These are phyloP conservation scores for Alectura lathami DNA, from an alignment of 2,113 vertebrate species.

Conservation along the genomic window DNA sequence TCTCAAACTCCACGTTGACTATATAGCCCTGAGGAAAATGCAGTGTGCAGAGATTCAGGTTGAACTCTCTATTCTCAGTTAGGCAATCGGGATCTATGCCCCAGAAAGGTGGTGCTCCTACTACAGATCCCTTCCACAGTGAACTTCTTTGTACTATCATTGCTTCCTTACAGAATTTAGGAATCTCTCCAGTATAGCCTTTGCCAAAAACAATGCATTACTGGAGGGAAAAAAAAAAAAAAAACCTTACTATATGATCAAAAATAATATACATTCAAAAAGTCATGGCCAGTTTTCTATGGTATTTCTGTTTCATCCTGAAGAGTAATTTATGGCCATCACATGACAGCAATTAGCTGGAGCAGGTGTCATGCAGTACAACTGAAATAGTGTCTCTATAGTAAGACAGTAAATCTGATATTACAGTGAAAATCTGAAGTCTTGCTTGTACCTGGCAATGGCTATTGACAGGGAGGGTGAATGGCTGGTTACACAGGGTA, in stretches of 20 bases:
- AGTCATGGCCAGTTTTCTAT: accelerated
- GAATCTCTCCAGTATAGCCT: not conserved
- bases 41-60: not conserved
- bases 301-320: not conserved
- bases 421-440: not conserved
- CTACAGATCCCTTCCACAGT: not conserved
- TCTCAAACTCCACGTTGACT: not conserved
- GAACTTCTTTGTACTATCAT: not conserved
- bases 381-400: not conserved
- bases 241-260: not conserved
- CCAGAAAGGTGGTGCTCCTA: not conserved
- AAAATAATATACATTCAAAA: not conserved
- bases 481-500: not conserved
- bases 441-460: not conserved
- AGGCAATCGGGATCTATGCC: not conserved
- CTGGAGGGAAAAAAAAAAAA: not conserved
- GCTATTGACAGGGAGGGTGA: not conserved
- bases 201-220: not conserved
- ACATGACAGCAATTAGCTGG: not conserved
- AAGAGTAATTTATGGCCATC: not conserved
- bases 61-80: not conserved
- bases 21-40: not conserved
- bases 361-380: not conserved
- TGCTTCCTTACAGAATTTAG: not conserved
- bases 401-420: not conserved